A percentile compares a stretch with the other conserved stretches of the same genome.
Evolutionary conservation across 2,113 vertebrate species (phyloP).

Genomic region (Calcarius ornatus): DNA sequence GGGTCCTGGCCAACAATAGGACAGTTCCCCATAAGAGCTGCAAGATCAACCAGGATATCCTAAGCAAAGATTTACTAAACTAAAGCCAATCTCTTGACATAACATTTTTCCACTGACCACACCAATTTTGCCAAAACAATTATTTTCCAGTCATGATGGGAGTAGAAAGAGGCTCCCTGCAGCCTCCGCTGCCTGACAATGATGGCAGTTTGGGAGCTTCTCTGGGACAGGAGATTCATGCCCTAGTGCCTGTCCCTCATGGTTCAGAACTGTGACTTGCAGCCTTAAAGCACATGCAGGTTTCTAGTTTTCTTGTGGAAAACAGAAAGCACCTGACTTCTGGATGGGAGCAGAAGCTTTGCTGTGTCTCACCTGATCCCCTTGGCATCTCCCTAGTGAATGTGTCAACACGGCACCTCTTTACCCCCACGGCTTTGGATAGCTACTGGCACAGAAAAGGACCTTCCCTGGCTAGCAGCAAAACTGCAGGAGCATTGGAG

Average conservation of each 20-base stretch:
- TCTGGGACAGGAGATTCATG: background rate
- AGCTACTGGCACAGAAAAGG: background rate
- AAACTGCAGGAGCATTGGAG: background rate
- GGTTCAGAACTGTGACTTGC: background rate
- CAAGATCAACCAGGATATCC: background rate
- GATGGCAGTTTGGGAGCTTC: background rate
- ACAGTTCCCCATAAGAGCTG: background rate
- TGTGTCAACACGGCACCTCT: fast-evolving
- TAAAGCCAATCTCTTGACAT: background rate
- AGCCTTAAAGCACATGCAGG: background rate
- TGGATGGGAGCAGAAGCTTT: background rate
- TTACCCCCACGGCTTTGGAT: background rate
- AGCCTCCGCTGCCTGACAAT: fast-evolving
- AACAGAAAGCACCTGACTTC: background rate
- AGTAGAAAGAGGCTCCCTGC: background rate
- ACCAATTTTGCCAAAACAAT: background rate
- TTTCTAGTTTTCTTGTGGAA: background rate
- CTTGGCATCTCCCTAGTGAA: background rate
- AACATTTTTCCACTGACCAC: background rate
- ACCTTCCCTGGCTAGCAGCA: background rate
- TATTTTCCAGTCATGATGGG: background rate
- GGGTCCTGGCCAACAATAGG: fast-evolving
- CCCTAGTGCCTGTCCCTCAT: background rate
- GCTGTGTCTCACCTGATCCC: background rate
- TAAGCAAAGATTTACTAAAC: background rate